phyloP scores from a whole-genome alignment of 2,113 vertebrate species.

The Pipa parva region DNA sequence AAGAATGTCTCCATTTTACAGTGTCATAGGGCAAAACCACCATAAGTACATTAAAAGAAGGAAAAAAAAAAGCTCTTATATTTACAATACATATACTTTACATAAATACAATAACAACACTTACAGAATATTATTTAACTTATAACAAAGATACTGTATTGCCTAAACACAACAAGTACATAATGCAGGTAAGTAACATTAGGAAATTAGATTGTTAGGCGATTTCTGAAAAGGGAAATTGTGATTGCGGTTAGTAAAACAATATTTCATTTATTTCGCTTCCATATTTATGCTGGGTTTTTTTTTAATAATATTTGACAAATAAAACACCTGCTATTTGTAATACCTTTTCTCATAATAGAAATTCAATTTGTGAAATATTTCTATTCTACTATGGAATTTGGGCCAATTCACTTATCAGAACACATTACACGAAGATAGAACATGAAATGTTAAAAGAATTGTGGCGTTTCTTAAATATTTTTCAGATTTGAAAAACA shows the following conservation, averaged over 20 bases:
- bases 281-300: slow-evolving; percentile 56
- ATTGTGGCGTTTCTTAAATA: too few relatives aligned
- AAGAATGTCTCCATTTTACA: slow-evolving; percentile 85
- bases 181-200: slow-evolving; percentile 79
- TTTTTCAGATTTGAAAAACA: too few relatives aligned
- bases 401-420: too few relatives aligned
- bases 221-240: slow-evolving; percentile 55
- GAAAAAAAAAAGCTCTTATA: slow-evolving; percentile 87
- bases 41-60: slow-evolving; percentile 84
- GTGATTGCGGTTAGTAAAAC: slow-evolving; percentile 60
- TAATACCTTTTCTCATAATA: neutral
- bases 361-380: neutral
- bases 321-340: slow-evolving; percentile 19
- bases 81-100: slow-evolving; percentile 99
- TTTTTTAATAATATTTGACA: slow-evolving; percentile 31
- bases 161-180: slow-evolving; percentile 86
- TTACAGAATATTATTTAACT: slow-evolving; percentile 97
- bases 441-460: too few relatives aligned
- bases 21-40: slow-evolving; percentile 83
- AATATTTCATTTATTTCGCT: slow-evolving; percentile 51
- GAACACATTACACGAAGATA: too few relatives aligned
- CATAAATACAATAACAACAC: slow-evolving; percentile 99
- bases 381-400: neutral
- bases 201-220: slow-evolving; percentile 76
- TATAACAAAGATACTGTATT: slow-evolving; percentile 76